Percentiles rank a stretch among this genome's conserved stretches.
phyloP scores from a whole-genome alignment of 2,113 vertebrate genomes.

The Odocoileus virginianus region DNA sequence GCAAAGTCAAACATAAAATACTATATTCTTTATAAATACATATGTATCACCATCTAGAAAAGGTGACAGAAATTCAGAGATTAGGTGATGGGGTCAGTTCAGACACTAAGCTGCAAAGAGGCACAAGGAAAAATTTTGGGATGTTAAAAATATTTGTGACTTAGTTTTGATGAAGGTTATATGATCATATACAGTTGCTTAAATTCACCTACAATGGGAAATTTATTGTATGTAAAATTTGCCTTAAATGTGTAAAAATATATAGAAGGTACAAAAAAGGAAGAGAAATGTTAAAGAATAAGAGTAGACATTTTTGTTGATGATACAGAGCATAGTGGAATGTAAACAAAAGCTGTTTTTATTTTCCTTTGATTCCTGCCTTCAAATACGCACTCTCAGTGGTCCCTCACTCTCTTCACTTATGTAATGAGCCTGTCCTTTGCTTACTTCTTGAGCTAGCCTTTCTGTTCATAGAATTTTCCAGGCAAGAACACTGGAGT shows the following conservation, averaged over 20 bases:
- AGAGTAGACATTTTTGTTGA: not conserved
- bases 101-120: not conserved
- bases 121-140: not conserved
- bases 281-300: not conserved
- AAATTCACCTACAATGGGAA: not conserved
- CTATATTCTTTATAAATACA: not conserved
- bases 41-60: not conserved
- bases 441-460: not conserved
- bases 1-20: not conserved
- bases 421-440: not conserved
- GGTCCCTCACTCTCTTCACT: not conserved
- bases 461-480: not conserved
- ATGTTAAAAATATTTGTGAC: not conserved
- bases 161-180: not conserved
- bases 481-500: not conserved
- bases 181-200: not conserved
- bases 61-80: not conserved
- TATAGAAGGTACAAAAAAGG: not conserved
- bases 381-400: not conserved
- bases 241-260: not conserved
- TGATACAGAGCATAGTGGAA: not conserved
- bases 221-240: not conserved
- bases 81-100: not conserved
- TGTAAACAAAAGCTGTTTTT: not conserved
- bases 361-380: not conserved